phyloP scores from a whole-genome alignment of 2,797 vertebrate species.

The Parotocinclus haroldoi region DNA sequence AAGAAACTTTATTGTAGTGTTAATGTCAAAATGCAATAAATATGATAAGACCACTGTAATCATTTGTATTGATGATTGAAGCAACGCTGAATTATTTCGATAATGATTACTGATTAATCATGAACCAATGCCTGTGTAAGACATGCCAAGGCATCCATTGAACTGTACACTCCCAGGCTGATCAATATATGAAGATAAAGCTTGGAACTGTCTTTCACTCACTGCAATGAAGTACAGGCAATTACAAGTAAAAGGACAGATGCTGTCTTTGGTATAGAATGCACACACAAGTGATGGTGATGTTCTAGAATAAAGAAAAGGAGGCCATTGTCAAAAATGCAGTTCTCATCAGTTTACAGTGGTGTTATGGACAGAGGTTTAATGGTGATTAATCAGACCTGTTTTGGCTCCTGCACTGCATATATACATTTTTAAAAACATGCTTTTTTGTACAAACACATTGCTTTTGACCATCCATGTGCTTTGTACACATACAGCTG shows the following conservation, averaged over 20 bases:
- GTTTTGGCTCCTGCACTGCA: slow-evolving; percentile 67
- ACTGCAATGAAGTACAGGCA: slow-evolving; percentile 54
- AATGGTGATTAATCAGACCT: slow-evolving; percentile 18
- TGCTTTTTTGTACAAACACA: slow-evolving; percentile 94
- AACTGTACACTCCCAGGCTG: slow-evolving; percentile 39
- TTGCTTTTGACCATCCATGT: slow-evolving; percentile 84
- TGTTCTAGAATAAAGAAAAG: slow-evolving; percentile 65
- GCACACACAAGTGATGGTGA: slow-evolving; percentile 63
- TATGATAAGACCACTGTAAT: slow-evolving; percentile 29
- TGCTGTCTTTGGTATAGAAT: slow-evolving; percentile 86
- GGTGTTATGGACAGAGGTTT: no score
- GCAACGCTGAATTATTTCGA: slow-evolving; percentile 19
- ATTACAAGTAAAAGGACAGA: slow-evolving; percentile 59
- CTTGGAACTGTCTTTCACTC: slow-evolving; percentile 43
- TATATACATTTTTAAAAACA: slow-evolving; percentile 68
- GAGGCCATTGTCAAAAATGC: slow-evolving; percentile 69
- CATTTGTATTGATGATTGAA: slow-evolving; percentile 22
- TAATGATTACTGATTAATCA: slow-evolving; percentile 27
- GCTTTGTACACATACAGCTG: slow-evolving; percentile 85
- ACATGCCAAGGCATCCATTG: slow-evolving; percentile 51
- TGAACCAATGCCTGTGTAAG: slow-evolving; percentile 41
- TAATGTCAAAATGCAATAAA: slow-evolving; percentile 41
- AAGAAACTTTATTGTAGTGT: slow-evolving; percentile 29
- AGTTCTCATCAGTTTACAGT: slow-evolving; percentile 70
- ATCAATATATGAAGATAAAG: slow-evolving; percentile 27